These are phyloP conservation scores for Bergia puertoricense DNA, from an alignment of 92 coral and sea anemone species.

Conservation along the genomic window DNA sequence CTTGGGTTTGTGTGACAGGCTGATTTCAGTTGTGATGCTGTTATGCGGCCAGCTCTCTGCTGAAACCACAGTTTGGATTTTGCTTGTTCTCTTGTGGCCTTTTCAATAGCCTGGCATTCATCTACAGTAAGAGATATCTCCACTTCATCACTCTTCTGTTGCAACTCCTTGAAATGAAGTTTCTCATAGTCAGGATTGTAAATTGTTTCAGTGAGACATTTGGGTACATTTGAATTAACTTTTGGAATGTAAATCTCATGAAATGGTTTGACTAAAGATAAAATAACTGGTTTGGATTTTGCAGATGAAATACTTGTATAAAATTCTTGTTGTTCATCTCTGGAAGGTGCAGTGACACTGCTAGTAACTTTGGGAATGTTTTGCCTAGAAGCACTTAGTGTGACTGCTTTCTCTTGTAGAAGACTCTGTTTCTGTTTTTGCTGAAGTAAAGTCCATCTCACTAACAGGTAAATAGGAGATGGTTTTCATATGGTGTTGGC, in stretches of 20 bases:
- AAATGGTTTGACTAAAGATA: conserved; percentile 18
- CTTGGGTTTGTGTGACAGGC: conserved; percentile 24
- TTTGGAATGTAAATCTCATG: conserved; percentile 18
- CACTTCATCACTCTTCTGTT: conserved; percentile 30
- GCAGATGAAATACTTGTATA: conserved; percentile 18
- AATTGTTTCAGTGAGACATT: conserved; percentile 25
- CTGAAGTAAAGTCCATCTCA: conserved; percentile 34
- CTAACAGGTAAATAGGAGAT: conserved; percentile 36
- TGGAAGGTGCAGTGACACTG: conserved; percentile 21
- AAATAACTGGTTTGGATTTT: background rate
- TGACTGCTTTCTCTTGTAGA: conserved; percentile 9
- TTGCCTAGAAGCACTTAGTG: conserved; percentile 15
- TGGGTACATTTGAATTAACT: conserved; percentile 32
- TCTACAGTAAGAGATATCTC: conserved; percentile 12
- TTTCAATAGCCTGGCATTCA: conserved; percentile 21
- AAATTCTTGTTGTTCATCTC: conserved; percentile 19
- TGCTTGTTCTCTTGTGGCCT: conserved; percentile 6
- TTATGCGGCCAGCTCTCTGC: conserved; percentile 3
- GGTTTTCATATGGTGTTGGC: conserved; percentile 30
- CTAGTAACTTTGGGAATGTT: conserved; percentile 23
- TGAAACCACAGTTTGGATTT: conserved; percentile 13
- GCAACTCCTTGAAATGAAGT: conserved; percentile 16
- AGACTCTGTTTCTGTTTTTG: conserved; percentile 28
- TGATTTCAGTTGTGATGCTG: conserved; percentile 6
- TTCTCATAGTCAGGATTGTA: conserved; percentile 14